A percentile compares a stretch with the other conserved stretches of the same genome.
phyloP scores from a whole-genome alignment of 2,888 invertebrate species.

The Agrotis puta region DNA sequence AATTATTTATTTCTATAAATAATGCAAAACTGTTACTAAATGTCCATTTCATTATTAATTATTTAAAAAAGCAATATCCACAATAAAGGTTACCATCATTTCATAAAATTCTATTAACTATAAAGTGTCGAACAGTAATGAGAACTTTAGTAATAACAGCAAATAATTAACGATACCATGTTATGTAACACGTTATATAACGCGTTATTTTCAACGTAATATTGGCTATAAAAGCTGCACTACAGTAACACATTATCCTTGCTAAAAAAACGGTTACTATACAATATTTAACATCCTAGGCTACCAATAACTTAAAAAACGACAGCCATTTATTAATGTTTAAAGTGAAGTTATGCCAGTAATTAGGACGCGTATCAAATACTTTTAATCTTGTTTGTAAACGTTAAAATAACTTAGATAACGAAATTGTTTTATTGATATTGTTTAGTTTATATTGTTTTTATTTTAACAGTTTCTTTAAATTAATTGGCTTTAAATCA shows the following conservation, averaged over 20 bases:
- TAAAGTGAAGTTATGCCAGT: constrained; percentile 13
- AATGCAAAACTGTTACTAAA: not conserved
- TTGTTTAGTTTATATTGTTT: not conserved
- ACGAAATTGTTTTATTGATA: constrained; percentile 38
- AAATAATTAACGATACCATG: constrained; percentile 41
- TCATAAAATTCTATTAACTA: not conserved
- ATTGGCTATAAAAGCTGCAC: constrained; percentile 18
- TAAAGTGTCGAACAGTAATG: constrained; percentile 30
- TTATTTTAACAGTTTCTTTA: not conserved
- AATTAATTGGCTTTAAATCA: not conserved
- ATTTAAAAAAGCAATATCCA: not conserved
- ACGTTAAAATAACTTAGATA: constrained; percentile 17
- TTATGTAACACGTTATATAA: constrained; percentile 7
- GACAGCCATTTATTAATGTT: constrained; percentile 24
- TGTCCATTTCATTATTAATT: too few relatives aligned
- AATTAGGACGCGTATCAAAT: constrained; percentile 36
- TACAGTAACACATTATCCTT: constrained; percentile 14
- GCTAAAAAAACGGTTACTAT: constrained; percentile 18
- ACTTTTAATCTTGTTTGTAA: constrained; percentile 26
- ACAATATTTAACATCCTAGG: constrained; percentile 27
- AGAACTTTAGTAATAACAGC: constrained; percentile 13
- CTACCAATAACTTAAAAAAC: constrained; percentile 22
- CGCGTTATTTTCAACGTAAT: constrained; percentile 25
- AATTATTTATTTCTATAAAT: too few relatives aligned
- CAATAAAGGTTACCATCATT: not conserved